These are phyloP conservation scores for fruit fly (Drosophila melanogaster) DNA, from an alignment of 1,140 invertebrate species.

Conservation along the genomic window Release_6_plus_ISO1_MT NT_037436.4:10914501-10915000, in stretches of 20 bases:
- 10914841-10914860: slow-evolving; percentile 15
- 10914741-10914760: slow-evolving; percentile 55
- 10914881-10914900: slow-evolving; percentile 70
- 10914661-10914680: slow-evolving; percentile 16
- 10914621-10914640: slow-evolving; percentile 18
- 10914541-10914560: background rate
- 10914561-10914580: slow-evolving; percentile 2
- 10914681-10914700: slow-evolving; percentile 32
- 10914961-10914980: slow-evolving; percentile 67
- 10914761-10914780: slow-evolving; percentile 72
- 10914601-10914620: background rate
- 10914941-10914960: slow-evolving; percentile 62
- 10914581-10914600: slow-evolving; percentile 4
- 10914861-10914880: slow-evolving; percentile 15
- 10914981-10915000: slow-evolving; percentile 75
- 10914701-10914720: slow-evolving; percentile 23
- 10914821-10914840: slow-evolving; percentile 57
- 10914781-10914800: slow-evolving; percentile 79
- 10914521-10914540: too few relatives aligned
- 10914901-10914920: background rate
- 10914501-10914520: too few relatives aligned
- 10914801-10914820: slow-evolving; percentile 46
- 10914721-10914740: slow-evolving; percentile 36
- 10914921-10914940: slow-evolving; percentile 48
- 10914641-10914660: slow-evolving; percentile 12